phyloP scores from a whole-genome alignment of 2,888 invertebrate species.

The Onthophagus sagittarius region DNA sequence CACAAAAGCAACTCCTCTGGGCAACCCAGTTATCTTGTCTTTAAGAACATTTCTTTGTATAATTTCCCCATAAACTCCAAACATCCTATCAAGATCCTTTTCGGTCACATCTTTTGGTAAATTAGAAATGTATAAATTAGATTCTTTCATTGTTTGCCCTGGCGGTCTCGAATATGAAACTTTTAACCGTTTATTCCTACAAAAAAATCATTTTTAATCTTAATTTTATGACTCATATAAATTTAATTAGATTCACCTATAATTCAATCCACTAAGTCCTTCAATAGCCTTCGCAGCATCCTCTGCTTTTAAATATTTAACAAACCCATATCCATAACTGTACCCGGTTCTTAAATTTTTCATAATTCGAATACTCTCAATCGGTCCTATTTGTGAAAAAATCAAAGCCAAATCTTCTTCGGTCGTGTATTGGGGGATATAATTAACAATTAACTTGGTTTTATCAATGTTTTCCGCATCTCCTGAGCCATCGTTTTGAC shows the following conservation, averaged over 20 bases:
- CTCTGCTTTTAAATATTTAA: conserved; percentile 81
- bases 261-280: conserved; percentile 69
- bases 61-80: conserved; percentile 84
- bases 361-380: conserved; percentile 90
- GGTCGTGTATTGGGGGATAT: conserved; percentile 89
- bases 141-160: conserved; percentile 88
- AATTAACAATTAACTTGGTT: conserved; percentile 92
- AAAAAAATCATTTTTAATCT: no score
- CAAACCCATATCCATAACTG: conserved; percentile 95
- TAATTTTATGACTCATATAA: no score
- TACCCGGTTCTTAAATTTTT: conserved; percentile 86
- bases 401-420: conserved; percentile 86
- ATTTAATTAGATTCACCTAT: no score
- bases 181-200: conserved; percentile 86
- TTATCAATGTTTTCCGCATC: conserved; percentile 40
- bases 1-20: conserved; percentile 89
- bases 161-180: conserved; percentile 90
- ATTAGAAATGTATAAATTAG: conserved; percentile 91
- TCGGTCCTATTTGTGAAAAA: conserved; percentile 83
- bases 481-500: conserved; percentile 37
- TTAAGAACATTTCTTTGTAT: conserved; percentile 88
- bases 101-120: conserved; percentile 83
- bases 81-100: conserved; percentile 77
- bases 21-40: conserved; percentile 83
- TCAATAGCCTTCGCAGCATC: conserved; percentile 85